Evolutionary conservation across 2,888 invertebrate species (phyloP).

Genomic region (Bimastos eiseni): DNA sequence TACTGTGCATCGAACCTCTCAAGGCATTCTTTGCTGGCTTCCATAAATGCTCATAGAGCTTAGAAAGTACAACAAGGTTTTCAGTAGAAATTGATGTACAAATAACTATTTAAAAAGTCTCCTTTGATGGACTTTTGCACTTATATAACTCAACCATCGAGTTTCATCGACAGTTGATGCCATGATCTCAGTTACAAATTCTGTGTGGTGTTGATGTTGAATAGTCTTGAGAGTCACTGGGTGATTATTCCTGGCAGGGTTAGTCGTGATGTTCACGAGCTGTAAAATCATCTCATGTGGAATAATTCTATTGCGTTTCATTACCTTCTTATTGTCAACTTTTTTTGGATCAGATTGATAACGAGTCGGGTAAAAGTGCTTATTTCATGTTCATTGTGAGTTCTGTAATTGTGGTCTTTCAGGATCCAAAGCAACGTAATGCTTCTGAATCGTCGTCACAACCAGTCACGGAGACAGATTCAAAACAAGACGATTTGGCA

Average conservation of each 20-base stretch:
- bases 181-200: too few species aligned
- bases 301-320: not conserved
- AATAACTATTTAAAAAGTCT: not conserved
- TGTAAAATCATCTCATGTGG: not conserved
- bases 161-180: too few species aligned
- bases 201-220: too few species aligned
- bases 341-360: not conserved
- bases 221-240: too few species aligned
- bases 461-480: not conserved
- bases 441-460: not conserved
- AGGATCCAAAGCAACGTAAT: slow-evolving; percentile 2
- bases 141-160: too few species aligned
- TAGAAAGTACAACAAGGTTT: not conserved
- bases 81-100: not conserved
- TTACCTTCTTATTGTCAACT: not conserved
- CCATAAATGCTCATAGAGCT: not conserved
- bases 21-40: not conserved
- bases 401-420: not conserved
- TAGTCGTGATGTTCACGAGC: too few species aligned
- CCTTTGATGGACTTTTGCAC: not conserved
- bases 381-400: not conserved
- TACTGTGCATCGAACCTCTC: not conserved
- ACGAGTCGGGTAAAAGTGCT: not conserved
- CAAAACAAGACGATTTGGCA: not conserved
- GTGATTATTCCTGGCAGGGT: too few species aligned